Conservation (phyloP, 2,113 vertebrate genomes). For the Rhombomys opimus region DNA sequence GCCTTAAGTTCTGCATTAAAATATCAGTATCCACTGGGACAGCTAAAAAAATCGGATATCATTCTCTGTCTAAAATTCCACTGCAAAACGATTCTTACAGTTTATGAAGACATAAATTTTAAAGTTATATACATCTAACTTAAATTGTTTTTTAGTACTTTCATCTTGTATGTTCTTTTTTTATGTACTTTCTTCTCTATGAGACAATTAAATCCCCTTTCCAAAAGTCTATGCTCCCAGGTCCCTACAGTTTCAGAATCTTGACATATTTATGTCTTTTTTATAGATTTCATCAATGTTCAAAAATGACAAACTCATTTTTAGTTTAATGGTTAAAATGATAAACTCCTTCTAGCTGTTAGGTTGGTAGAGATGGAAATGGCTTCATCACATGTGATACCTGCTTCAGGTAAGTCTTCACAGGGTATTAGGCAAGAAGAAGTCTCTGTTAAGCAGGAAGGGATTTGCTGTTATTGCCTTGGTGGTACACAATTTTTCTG, state of each 20-base stretch:
- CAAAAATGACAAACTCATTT: background rate
- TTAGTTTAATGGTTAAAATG: too few species aligned
- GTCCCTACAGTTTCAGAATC: background rate
- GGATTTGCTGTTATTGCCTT: background rate
- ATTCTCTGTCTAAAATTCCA: slow-evolving; percentile 14
- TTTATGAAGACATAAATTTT: background rate
- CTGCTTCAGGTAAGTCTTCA: background rate
- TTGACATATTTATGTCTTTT: background rate
- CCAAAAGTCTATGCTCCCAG: background rate
- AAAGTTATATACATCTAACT: background rate
- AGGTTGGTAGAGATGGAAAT: background rate
- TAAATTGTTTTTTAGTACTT: background rate
- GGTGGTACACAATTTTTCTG: background rate
- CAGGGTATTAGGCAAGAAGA: background rate
- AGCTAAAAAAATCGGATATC: background rate
- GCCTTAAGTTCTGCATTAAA: background rate
- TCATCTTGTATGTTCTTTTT: background rate
- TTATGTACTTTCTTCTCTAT: background rate
- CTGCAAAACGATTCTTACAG: background rate
- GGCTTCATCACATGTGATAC: background rate
- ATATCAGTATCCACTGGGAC: background rate
- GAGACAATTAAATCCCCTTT: background rate
- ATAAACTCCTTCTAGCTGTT: too few species aligned
- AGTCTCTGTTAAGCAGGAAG: background rate
- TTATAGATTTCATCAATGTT: background rate